Evolutionary conservation across 2,797 vertebrate species (phyloP).

Genomic region (Orientallactaga sibirica): DNA sequence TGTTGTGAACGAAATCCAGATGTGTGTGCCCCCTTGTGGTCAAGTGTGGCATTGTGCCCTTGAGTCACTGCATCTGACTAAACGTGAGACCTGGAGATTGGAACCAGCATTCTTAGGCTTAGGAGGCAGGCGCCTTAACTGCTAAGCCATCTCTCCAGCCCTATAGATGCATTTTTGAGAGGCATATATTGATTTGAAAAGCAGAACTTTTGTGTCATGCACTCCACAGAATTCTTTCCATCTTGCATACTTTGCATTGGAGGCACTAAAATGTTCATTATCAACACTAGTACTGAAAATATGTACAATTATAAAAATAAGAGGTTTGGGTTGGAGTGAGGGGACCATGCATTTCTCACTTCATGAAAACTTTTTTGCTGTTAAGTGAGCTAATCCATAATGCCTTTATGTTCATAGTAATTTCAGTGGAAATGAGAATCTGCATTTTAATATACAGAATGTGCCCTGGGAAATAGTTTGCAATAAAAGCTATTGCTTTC

Average conservation of each 20-base stretch:
- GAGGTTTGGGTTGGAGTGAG: not conserved
- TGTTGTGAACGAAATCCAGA: too few species aligned
- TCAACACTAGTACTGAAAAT: not conserved
- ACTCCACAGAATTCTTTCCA: not conserved
- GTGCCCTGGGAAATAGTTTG: not conserved
- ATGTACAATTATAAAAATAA: not conserved
- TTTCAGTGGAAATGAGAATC: slow-evolving; percentile 41
- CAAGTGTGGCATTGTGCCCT: too few species aligned
- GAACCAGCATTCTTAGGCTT: too few species aligned
- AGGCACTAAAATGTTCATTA: not conserved
- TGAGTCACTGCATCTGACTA: too few species aligned
- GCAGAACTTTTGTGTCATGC: not conserved
- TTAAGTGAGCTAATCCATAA: not conserved
- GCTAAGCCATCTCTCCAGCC: too few species aligned
- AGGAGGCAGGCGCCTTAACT: too few species aligned
- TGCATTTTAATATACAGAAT: slow-evolving; percentile 31
- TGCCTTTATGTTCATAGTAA: not conserved
- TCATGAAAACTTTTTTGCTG: not conserved
- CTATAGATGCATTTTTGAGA: not conserved
- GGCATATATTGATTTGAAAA: not conserved
- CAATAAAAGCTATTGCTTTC: not conserved
- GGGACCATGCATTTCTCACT: not conserved
- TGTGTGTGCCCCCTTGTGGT: too few species aligned
- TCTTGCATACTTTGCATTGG: not conserved
- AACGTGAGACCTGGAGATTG: too few species aligned